Base-by-base conservation (phyloP, 1,140 invertebrate species). In the Papilio machaon region DNA sequence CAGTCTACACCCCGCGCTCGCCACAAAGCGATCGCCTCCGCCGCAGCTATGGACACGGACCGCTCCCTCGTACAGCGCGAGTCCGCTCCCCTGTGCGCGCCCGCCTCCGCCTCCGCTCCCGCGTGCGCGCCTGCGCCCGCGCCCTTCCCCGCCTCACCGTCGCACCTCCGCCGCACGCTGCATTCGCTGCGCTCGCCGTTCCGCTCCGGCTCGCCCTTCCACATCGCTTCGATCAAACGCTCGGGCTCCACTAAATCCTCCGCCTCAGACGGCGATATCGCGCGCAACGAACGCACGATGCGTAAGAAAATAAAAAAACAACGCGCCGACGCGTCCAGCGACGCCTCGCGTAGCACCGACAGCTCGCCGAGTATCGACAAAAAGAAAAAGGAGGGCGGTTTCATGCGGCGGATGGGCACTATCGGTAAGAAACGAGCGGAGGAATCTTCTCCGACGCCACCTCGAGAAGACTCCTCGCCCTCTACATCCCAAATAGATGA, bases 131-230 rank as follows among this genome's bases (percentile, higher is more conserved):
- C 86, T 46, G 75, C 83, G 82, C 67, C 81, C 81, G 77, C 81
- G 80, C 87, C 87, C 79, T 91, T 91, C 49, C 73, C 85, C 54
- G 73, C 82, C 83, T 64, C 81, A 80, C 87, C 87, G 80, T 93
- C 91, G 84, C 91, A 91, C 82, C 90, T 93, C 82, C 91, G 90
- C 76, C 91, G 92, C 82, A 91, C 92, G 82, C 87, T 94, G 81
- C 89, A 90, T 83, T 86, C 92, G 88, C 90, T 94, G 38, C 91
- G 92, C 84, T 90, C 92, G 83, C 91, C 93, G 86, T 94, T 94
- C 91, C 90, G 91, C 84, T 87, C 89, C 88, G 90, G 89, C 83
- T 91, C 92, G 90, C 91, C 93, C 91, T 92, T 93, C 92, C 91
- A 92, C 88, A 89, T 93, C 86, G 90, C 88, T 79, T 89, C 91